Conservation (phyloP, 2,113 vertebrate genomes). For the Bubo scandiacus region DNA sequence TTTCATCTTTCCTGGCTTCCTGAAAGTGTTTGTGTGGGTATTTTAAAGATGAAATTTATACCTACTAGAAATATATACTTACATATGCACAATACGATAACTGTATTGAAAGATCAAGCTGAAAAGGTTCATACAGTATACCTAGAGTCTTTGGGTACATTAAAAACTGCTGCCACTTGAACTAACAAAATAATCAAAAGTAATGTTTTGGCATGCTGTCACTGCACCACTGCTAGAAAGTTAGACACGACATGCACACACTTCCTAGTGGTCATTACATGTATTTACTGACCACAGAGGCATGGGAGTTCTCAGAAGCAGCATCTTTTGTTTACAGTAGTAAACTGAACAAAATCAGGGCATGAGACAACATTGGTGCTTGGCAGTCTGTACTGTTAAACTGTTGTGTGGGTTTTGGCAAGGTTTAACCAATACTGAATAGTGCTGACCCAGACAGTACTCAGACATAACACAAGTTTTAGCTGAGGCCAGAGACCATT, state of each 20-base stretch:
- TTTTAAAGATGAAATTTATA: neutral
- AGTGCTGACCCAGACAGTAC: neutral
- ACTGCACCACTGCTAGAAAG: neutral
- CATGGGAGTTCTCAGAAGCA: neutral
- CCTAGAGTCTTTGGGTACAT: neutral
- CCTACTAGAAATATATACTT: neutral
- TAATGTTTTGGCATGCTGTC: neutral
- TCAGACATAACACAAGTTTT: neutral
- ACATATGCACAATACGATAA: neutral
- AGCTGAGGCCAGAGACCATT: neutral
- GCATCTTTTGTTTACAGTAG: neutral
- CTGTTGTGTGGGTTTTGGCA: neutral
- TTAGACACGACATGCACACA: rapidly evolving
- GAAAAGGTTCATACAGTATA: neutral
- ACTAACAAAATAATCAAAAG: neutral
- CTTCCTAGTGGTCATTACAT: neutral
- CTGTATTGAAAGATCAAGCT: neutral
- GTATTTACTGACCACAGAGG: neutral
- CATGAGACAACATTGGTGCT: neutral
- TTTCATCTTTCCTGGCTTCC: neutral
- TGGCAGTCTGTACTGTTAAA: neutral
- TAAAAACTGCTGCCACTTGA: neutral
- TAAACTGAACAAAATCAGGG: neutral
- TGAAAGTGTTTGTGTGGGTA: neutral
- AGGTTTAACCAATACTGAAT: neutral